Evolutionary conservation across 2,797 vertebrate genomes (phyloP), one percentile per base, ranked within the genome.

Genomic region (Sebastes diaconus): DNA sequence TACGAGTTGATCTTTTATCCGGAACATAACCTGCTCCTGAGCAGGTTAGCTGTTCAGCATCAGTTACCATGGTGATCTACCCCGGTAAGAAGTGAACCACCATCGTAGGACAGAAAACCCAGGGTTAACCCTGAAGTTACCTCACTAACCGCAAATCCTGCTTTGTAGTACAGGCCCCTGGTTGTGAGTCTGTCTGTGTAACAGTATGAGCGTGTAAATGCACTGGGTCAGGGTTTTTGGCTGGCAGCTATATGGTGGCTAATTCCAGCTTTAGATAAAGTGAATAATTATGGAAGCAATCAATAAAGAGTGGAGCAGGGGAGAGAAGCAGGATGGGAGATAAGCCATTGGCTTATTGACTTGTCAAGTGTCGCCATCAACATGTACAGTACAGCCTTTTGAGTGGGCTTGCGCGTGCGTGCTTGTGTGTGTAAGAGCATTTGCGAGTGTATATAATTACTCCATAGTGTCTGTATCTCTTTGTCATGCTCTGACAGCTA

Each of bases 331-430:
- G 73, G 71, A 68, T 75, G 68, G 68, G 78, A 92, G 93, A 93
- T 92, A 95, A 94, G 84, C 83, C 89, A 86, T 66, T 90, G 90
- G 90, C 87, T 95, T 95, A 95, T 95, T 95, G 94, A 94, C 93
- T 93, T 89, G 91, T 95, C 94, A 95, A 91, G 91, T 94, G 91
- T 94, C 91, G 77, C 89, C 83, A 84, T 92, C 87, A 94, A 91
- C 91, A 84, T 77, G 72, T 79, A 42, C 69, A 84, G 75, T 79
- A 42, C 57, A 84, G 87, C 65, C 85, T 86, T 91, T 88, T 39
- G 69, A 85, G 88, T 86, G 73, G 46, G 18, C 46, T 20, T 75
- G 67, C 61, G 74, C 30, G 71, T 75, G 75, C 14, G 80, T 73
- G 67, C 27, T 18, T 32, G 46, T 60, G 68, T 68, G 80, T 39